A percentile compares a stretch with the other conserved stretches of the same genome.
phyloP scores from a whole-genome alignment of 2,113 vertebrate genomes.

The Piaya cayana region DNA sequence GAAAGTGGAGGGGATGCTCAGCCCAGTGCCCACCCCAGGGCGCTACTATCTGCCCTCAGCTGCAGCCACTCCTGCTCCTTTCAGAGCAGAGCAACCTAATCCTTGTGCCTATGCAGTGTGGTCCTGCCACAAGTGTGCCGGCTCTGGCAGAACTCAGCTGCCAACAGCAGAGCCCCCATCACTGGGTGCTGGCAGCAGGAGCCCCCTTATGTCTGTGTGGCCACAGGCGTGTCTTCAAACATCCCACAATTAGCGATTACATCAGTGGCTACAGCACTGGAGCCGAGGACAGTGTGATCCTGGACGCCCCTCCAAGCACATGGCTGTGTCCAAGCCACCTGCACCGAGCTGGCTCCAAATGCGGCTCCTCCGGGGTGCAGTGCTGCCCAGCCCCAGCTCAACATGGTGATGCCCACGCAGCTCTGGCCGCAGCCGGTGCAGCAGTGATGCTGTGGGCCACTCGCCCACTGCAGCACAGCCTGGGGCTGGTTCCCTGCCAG shows the following conservation, averaged over 20 bases:
- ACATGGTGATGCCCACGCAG: fast-evolving
- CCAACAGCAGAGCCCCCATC: fast-evolving
- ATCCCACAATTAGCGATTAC: neutral
- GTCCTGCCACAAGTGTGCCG: fast-evolving
- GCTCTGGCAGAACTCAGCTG: neutral
- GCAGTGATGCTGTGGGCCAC: fast-evolving
- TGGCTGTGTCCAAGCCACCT: neutral
- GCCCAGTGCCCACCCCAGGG: neutral
- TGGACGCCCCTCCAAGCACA: neutral
- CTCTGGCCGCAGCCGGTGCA: neutral
- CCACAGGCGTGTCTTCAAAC: neutral
- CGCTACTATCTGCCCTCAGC: neutral
- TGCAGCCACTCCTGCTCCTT: fast-evolving
- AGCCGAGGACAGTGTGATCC: neutral
- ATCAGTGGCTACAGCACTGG: neutral
- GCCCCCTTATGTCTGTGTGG: fast-evolving
- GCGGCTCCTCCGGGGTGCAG: fast-evolving
- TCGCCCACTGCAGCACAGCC: neutral
- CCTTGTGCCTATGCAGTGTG: fast-evolving
- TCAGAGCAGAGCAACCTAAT: fast-evolving
- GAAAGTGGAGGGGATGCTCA: neutral
- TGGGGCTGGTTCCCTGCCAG: neutral
- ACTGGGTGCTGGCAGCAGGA: neutral
- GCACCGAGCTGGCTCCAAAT: neutral
- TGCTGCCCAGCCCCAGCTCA: neutral